Base-by-base conservation (phyloP, 2,888 invertebrate species). In the Piscicola geometra region DNA sequence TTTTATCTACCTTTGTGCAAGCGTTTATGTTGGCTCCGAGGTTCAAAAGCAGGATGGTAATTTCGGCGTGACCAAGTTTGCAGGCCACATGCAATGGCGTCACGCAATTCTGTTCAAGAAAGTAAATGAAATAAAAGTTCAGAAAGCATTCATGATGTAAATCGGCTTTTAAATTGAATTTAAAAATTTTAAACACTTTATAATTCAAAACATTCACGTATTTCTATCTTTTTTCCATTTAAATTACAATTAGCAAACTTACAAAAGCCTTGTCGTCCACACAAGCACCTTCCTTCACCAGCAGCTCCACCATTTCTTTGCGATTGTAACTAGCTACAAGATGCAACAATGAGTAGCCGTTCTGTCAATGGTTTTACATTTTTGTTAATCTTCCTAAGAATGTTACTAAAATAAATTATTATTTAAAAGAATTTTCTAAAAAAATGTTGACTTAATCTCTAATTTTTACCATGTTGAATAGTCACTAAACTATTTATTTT, bases 311-410 rank as follows among this genome's bases (percentile, higher is more conserved):
- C 76, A 99, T 95, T 79, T 93, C 90, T 84, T 95, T 94, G 87
- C 99, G 98, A 80, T 98, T 98, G 85, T 99, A 99, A 87, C 99
- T 99, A n/a, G 98, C 93, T 76, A 96, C 95, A 84, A 99, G 99
- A 87, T 99, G 99, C 75, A 99, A 89, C 15, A 99, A 98, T 25
- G 99, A 99, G 86, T 99, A 99, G 67, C 97, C 98, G 80, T 94
- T 95, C 89, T 88, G 82, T 1, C 3, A n/a, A 70, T 35, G 67
- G 9, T 47, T 47, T 47, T 47, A 21, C 50, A 47, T 47, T 47
- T 15, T 47, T 47, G 50, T n/a, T n/a, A n/a, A n/a, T n/a, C n/a
- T n/a, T n/a, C n/a, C n/a, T n/a, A n/a, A n/a, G n/a, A n/a, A n/a
- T n/a, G n/a, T n/a, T n/a, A n/a, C n/a, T n/a, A n/a, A n/a, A n/a